Base-by-base conservation (phyloP, 2,113 vertebrate genomes). In the Gopherus evgoodei region DNA sequence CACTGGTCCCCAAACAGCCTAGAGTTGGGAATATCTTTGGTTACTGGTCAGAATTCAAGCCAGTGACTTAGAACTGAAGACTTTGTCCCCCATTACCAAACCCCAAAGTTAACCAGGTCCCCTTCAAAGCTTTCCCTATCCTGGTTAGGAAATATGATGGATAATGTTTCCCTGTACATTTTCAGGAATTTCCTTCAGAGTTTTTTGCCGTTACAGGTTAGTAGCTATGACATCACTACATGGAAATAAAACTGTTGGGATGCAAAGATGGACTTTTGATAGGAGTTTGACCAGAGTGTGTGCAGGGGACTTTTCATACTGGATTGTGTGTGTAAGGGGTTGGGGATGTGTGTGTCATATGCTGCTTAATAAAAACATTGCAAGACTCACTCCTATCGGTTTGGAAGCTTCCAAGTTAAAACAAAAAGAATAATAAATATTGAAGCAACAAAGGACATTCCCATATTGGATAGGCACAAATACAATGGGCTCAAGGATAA, bases 361-460 rank as follows among this genome's bases (percentile, higher is more conserved):
- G 42, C 25, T 82, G 62, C 42, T 90, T 57, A 19, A 38, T 8
- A 50, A 14, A 21, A 47, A 80, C 14, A 3, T 3, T 27, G 19
- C 75, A 81, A 1, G 7, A 21, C 16, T 44, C 38, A 29, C 16
- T 17, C 11, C 42, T 29, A 29, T 44, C 14, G 7, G 54, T 44
- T n/a, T n/a, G 50, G 19, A 81, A 52, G 38, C 38, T 44, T 44
- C 65, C 5, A 5, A 57, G 17, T 38, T 42, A 44, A 44, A 57
- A 47, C 62, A 11, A 2, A 1, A 3, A 38, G 11, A 9, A n/a
- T 1, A 1, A 78, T 7, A 78, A 24, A 6, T 25, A 25, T 25
- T 19, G 31, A 19, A 0, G 0, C 2, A 8, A 5, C 29, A 49
- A 5, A 0, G 19, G n/a, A 42, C 5, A 21, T 11, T 8, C 13